These are phyloP conservation scores for Tipula helvola DNA, from an alignment of 2,888 invertebrate species.

Conservation along the genomic window DNA sequence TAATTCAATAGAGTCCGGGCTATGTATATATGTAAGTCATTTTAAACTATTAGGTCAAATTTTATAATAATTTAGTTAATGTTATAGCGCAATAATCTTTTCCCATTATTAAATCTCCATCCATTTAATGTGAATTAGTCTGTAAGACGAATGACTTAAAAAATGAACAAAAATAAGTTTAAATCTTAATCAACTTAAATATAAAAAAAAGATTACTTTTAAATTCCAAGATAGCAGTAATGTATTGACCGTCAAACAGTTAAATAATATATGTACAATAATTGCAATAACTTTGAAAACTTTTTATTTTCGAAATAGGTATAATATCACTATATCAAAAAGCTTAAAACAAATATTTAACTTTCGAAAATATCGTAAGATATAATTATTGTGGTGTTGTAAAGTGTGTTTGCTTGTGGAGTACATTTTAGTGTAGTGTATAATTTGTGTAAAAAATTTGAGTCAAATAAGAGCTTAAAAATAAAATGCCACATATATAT, in stretches of 20 bases:
- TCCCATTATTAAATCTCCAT: background rate
- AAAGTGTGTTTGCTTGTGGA: background rate
- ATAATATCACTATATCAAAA: background rate
- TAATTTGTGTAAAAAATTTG: background rate
- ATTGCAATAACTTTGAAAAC: background rate
- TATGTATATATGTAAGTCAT: background rate
- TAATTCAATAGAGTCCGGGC: background rate
- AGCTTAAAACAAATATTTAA: background rate
- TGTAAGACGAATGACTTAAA: background rate
- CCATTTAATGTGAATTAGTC: background rate
- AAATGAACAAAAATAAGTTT: background rate
- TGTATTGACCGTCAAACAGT: background rate
- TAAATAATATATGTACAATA: background rate
- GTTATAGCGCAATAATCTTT: background rate
- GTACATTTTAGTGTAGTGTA: background rate
- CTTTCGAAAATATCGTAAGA: background rate
- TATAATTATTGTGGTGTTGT: background rate
- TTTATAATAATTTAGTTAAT: background rate
- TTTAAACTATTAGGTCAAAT: background rate
- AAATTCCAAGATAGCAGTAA: background rate
- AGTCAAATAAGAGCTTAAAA: background rate
- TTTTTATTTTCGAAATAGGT: background rate
- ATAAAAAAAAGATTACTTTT: background rate
- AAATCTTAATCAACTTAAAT: background rate
- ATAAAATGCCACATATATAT: slow-evolving; percentile 32